phyloP scores from a whole-genome alignment of 2,113 vertebrate species.

The Mustela nigripes region DNA sequence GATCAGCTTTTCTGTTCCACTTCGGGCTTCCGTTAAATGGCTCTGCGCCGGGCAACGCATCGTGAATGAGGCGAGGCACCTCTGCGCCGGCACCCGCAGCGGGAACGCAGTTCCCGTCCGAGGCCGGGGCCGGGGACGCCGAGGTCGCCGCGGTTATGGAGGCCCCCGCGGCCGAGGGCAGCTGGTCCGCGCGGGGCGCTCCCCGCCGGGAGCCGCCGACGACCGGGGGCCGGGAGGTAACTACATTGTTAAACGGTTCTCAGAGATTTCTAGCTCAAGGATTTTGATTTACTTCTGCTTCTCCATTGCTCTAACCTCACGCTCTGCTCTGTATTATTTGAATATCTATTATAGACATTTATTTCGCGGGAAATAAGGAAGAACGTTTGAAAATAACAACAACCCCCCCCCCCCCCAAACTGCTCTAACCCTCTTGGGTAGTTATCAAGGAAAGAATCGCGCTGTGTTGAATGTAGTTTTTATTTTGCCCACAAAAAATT shows the following conservation, averaged over 20 bases:
- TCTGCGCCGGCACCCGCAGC: neutral
- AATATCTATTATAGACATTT: neutral
- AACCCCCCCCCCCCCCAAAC: neutral
- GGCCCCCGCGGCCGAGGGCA: neutral
- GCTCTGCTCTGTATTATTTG: neutral
- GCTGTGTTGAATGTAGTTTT: slow-evolving; percentile 32
- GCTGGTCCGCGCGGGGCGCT: neutral
- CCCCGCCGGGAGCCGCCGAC: neutral
- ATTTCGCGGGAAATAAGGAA: slow-evolving; percentile 25
- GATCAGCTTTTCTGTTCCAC: neutral
- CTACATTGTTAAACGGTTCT: neutral
- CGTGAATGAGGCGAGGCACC: neutral
- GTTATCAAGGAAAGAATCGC: slow-evolving; percentile 4
- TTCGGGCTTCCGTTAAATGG: neutral
- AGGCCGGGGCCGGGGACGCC: neutral
- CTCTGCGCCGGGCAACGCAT: neutral
- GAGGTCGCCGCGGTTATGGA: neutral
- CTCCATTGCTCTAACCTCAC: neutral
- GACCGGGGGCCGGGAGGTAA: slow-evolving; percentile 51
- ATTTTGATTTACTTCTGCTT: neutral
- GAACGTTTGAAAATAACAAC: neutral
- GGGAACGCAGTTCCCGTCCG: neutral
- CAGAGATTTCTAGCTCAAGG: neutral
- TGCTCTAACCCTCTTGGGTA: neutral
- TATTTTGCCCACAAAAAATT: slow-evolving; percentile 47